Percentiles rank a stretch among this genome's conserved stretches.
phyloP scores from a whole-genome alignment of 2,797 vertebrate genomes.

The Apogon talboti region DNA sequence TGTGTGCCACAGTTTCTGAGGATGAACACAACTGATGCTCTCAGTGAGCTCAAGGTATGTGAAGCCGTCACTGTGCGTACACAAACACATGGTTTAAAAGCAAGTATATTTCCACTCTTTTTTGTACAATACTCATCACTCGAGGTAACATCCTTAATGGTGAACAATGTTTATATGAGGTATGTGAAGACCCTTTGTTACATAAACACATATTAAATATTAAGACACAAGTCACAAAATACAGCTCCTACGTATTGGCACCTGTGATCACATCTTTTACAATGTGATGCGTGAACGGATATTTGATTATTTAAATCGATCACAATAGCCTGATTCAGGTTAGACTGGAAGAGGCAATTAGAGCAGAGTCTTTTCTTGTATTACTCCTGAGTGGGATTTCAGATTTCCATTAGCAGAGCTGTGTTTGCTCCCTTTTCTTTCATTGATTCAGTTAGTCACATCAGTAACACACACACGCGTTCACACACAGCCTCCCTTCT shows the following conservation, averaged over 20 bases:
- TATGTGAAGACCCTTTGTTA: slow-evolving; percentile 64
- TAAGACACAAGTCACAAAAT: slow-evolving; percentile 51
- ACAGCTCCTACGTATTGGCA: slow-evolving; percentile 61
- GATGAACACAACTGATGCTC: too few species aligned
- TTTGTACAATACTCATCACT: slow-evolving; percentile 50
- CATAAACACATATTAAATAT: slow-evolving; percentile 58
- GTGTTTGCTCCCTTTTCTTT: slow-evolving; percentile 63
- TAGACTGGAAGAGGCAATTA: slow-evolving; percentile 54
- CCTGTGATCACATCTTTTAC: slow-evolving; percentile 54
- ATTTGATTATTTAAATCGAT: slow-evolving; percentile 35
- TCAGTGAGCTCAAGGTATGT: too few species aligned
- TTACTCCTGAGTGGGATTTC: slow-evolving; percentile 67
- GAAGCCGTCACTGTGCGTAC: too few species aligned
- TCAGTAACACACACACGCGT: slow-evolving; percentile 41
- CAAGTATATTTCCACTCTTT: slow-evolving; percentile 1
- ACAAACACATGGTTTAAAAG: too few species aligned
- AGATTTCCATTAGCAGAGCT: slow-evolving; percentile 60
- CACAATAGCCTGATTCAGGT: slow-evolving; percentile 69
- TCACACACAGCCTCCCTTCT: slow-evolving; percentile 64
- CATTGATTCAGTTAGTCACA: slow-evolving; percentile 61
- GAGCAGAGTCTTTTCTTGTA: slow-evolving; percentile 48
- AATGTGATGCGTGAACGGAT: slow-evolving; percentile 43
- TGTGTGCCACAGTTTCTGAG: too few species aligned
- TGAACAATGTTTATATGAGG: slow-evolving; percentile 69
- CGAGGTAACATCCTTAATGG: slow-evolving; percentile 32